phyloP scores from a whole-genome alignment of 1,140 invertebrate genomes.

The Cydia pomonella region DNA sequence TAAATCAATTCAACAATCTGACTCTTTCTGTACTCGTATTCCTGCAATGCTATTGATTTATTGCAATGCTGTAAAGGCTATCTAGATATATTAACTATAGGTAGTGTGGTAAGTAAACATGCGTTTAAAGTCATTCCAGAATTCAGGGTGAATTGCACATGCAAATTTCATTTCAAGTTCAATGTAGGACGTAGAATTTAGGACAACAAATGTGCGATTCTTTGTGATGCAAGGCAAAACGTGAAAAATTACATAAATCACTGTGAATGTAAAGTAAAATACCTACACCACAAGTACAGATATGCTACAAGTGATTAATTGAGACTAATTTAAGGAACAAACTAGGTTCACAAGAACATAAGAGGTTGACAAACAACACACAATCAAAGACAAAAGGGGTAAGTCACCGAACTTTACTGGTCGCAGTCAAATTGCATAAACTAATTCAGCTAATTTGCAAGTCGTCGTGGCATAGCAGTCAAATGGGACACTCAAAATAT shows the following conservation, averaged over 20 bases:
- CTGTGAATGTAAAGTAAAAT: neutral
- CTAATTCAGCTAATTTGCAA: constrained; percentile 14
- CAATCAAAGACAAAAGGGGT: constrained; percentile 18
- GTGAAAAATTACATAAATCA: neutral
- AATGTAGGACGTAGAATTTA: too few relatives aligned
- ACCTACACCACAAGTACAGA: neutral
- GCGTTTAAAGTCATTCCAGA: neutral
- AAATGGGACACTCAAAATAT: constrained; percentile 14
- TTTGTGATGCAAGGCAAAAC: neutral
- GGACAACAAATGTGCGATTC: neutral
- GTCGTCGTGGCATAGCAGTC: neutral
- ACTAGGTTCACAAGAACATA: neutral
- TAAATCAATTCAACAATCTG: neutral
- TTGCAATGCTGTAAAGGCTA: neutral
- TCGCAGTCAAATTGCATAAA: constrained; percentile 2
- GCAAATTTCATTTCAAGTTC: neutral
- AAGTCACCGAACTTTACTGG: neutral
- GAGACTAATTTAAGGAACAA: neutral
- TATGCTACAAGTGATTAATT: constrained; percentile 2
- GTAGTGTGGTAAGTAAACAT: neutral
- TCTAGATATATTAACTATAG: neutral
- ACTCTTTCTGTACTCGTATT: neutral
- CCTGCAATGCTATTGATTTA: neutral
- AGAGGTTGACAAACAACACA: constrained; percentile 27
- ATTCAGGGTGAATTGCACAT: neutral